Percentiles rank a stretch among this genome's conserved stretches.
phyloP scores from a whole-genome alignment of 2,888 invertebrate species.

The Leptopilina myrica region DNA sequence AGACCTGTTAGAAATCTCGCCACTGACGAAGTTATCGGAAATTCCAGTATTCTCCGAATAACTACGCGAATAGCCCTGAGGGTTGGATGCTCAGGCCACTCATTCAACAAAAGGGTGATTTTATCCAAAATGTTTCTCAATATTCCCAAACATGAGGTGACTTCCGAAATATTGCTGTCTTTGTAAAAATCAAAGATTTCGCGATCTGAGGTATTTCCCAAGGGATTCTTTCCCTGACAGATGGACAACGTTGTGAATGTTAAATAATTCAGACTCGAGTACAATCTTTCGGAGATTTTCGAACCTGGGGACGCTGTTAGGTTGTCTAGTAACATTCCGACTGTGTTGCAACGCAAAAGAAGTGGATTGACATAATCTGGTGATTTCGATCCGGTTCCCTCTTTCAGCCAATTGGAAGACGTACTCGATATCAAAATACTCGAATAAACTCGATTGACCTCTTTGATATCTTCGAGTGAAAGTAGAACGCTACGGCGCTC shows the following conservation, averaged over 20 bases:
- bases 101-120: conserved; percentile 82
- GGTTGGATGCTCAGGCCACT: conserved; percentile 95
- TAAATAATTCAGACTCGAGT: conserved; percentile 81
- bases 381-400: conserved; percentile 53
- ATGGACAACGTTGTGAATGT: conserved; percentile 77
- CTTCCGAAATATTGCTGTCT: conserved; percentile 88
- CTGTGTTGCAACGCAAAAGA: conserved; percentile 80
- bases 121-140: conserved; percentile 82
- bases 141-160: conserved; percentile 84
- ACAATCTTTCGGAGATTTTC: conserved; percentile 78
- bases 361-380: conserved; percentile 78
- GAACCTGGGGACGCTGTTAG: conserved; percentile 79
- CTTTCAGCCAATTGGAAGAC: conserved; percentile 81
- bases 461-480: conserved; percentile 78
- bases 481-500: neutral
- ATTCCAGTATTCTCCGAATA: conserved; percentile 81
- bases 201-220: neutral
- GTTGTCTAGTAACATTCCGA: conserved; percentile 79
- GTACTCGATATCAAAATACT: conserved; percentile 80
- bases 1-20: conserved; percentile 93
- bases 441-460: conserved; percentile 82
- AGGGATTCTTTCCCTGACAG: conserved; percentile 76
- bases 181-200: conserved; percentile 86
- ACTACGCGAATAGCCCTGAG: conserved; percentile 86
- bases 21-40: conserved; percentile 89